Evolutionary conservation across 2,888 invertebrate species (phyloP).

Genomic region (Nephrotoma appendiculata): DNA sequence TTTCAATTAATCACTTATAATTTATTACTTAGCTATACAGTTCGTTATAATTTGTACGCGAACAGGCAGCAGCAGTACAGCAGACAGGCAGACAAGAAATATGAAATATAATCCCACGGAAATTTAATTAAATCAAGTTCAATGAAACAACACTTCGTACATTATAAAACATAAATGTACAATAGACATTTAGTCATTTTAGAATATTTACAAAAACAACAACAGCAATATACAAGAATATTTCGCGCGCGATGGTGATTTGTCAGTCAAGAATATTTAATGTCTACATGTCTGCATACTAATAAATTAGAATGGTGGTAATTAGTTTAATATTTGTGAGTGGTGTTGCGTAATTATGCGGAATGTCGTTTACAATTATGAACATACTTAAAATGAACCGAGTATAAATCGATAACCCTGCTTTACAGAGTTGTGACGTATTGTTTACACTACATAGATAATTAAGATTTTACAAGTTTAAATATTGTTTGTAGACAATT

Average conservation of each 20-base stretch:
- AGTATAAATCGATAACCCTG: no score
- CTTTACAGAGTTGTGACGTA: no score
- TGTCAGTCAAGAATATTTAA: not conserved
- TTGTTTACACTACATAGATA: no score
- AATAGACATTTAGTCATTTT: not conserved
- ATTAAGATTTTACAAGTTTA: no score
- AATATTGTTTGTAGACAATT: no score
- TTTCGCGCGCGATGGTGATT: not conserved
- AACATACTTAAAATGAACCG: no score
- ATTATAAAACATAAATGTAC: not conserved
- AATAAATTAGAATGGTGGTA: not conserved
- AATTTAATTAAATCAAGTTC: not conserved
- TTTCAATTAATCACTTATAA: not conserved
- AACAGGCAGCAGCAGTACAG: not conserved
- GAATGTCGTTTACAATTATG: not conserved
- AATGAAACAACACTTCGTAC: not conserved
- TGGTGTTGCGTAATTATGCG: not conserved
- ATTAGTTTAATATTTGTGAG: not conserved
- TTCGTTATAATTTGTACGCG: not conserved
- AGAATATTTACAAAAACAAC: no score
- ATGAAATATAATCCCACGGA: not conserved
- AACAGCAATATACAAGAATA: not conserved
- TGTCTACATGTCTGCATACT: not conserved
- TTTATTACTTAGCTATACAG: not conserved
- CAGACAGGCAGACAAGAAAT: not conserved